Evolutionary conservation across 2,113 vertebrate species (phyloP).

Genomic region (Clarias batrachus): DNA sequence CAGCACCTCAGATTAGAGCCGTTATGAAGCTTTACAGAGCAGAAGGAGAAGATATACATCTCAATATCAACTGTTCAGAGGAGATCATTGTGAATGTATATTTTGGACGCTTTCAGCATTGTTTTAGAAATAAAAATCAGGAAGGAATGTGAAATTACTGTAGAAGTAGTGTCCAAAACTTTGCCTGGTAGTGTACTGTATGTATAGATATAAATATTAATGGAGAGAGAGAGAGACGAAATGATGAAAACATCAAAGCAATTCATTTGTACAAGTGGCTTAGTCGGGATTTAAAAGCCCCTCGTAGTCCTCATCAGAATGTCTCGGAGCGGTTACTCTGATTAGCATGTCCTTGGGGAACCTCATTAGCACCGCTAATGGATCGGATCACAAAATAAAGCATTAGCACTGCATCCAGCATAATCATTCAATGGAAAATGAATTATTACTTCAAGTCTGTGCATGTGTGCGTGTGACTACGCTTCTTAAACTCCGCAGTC

Average conservation of each 20-base stretch:
- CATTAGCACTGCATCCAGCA: not conserved
- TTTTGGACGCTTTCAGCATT: no score
- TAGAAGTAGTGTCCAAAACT: no score
- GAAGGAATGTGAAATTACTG: no score
- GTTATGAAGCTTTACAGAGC: no score
- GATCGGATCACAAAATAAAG: conserved; percentile 5
- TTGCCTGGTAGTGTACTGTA: no score
- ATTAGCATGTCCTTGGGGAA: not conserved
- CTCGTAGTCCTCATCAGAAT: not conserved
- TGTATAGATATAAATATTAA: no score
- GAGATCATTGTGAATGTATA: no score
- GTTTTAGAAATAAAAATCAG: no score
- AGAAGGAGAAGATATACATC: no score
- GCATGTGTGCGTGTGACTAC: not conserved
- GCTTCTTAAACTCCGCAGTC: not conserved
- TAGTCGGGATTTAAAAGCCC: not conserved
- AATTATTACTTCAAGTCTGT: not conserved
- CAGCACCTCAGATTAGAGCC: no score
- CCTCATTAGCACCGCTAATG: conserved; percentile 9
- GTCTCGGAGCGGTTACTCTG: not conserved
- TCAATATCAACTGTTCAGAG: no score
- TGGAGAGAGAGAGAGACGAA: not conserved
- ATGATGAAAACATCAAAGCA: not conserved
- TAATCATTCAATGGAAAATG: not conserved
- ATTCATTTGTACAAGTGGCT: not conserved